phyloP scores from a whole-genome alignment of 2,113 vertebrate species.

The Lagenorhynchus albirostris region DNA sequence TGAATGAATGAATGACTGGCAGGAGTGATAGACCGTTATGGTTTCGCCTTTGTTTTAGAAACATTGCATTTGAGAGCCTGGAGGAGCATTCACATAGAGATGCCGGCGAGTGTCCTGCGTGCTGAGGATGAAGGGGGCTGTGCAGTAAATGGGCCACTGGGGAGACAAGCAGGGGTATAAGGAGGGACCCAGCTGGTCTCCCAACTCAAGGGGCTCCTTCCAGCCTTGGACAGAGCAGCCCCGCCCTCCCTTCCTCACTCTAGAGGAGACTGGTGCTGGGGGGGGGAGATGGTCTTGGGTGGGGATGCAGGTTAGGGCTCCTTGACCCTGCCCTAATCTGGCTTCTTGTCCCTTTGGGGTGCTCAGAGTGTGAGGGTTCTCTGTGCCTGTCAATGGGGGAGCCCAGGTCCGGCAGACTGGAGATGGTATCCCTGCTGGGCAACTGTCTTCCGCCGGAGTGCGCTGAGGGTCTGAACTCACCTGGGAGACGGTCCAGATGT shows the following conservation, averaged over 20 bases:
- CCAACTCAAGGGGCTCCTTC: background rate
- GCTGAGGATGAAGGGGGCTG: background rate
- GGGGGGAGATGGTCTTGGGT: background rate
- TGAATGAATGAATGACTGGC: background rate
- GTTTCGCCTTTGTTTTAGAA: background rate
- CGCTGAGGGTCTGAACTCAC: slow-evolving; percentile 59
- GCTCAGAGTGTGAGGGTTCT: background rate
- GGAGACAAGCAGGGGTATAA: background rate
- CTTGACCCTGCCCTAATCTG: background rate
- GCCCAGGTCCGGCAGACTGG: background rate
- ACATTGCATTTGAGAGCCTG: background rate
- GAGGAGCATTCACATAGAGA: background rate
- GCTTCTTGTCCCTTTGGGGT: background rate
- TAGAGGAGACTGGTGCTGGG: background rate
- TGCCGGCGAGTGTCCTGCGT: background rate
- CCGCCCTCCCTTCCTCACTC: background rate
- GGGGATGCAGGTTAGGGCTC: background rate
- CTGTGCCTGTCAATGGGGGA: background rate
- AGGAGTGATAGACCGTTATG: background rate
- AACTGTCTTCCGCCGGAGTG: slow-evolving; percentile 61
- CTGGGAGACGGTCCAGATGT: slow-evolving; percentile 89
- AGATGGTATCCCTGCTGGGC: slow-evolving; percentile 55
- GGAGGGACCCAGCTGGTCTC: background rate
- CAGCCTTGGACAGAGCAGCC: background rate
- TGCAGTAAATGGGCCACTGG: background rate